These are phyloP conservation scores for Agelas oroides DNA, from an alignment of 37 sponge, comb jelly and placozoan genomes.

Conservation along the genomic window DNA sequence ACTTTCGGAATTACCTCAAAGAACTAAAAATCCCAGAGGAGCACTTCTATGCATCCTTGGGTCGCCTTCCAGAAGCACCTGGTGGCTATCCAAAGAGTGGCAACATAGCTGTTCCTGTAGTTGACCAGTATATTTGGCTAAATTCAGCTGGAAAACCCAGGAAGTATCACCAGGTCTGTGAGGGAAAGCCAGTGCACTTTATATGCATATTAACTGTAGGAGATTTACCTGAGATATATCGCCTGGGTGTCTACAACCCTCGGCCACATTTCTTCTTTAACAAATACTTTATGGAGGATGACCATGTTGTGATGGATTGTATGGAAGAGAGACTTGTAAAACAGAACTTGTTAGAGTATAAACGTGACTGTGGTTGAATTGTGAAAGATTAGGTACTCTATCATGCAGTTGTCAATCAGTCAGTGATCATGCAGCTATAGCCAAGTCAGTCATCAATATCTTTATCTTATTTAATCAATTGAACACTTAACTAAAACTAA, in stretches of 20 bases:
- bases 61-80: slow-evolving; percentile 7
- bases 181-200: slow-evolving; percentile 1
- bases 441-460: too few relatives aligned
- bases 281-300: slow-evolving; percentile 51
- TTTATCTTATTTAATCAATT: too few relatives aligned
- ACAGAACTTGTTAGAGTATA: slow-evolving; percentile 36
- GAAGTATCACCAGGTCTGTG: neutral
- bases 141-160: neutral
- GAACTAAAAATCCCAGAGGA: slow-evolving; percentile 2
- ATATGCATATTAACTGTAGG: slow-evolving; percentile 9
- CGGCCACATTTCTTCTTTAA: slow-evolving; percentile 45
- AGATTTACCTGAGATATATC: neutral
- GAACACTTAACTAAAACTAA: too few relatives aligned
- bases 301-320: slow-evolving; percentile 62
- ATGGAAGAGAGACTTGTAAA: slow-evolving; percentile 34
- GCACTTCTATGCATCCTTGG: slow-evolving; percentile 39
- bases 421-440: too few relatives aligned
- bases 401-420: too few relatives aligned
- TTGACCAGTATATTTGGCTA: too few relatives aligned
- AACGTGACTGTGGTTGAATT: slow-evolving; percentile 25
- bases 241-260: neutral
- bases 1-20: neutral
- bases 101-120: too few relatives aligned
- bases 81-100: neutral
- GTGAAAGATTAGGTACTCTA: too few relatives aligned